Base-by-base conservation (phyloP, 2,888 invertebrate species). In the Augochlorella aurata region DNA sequence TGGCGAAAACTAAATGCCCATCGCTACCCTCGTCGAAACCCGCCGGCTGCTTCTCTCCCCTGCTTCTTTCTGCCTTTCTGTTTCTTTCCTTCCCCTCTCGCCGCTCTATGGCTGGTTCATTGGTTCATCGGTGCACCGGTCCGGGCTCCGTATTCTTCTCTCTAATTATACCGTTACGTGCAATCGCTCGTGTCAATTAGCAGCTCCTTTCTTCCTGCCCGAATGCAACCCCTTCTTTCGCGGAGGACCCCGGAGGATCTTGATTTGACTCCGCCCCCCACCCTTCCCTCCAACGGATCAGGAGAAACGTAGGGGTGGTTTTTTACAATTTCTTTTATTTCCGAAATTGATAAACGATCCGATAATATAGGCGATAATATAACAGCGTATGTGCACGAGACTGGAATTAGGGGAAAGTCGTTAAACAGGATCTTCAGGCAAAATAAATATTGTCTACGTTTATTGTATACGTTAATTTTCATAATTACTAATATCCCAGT, bases 101-200 rank as follows among this genome's bases (percentile, higher is more conserved):
- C 73, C 70, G 49, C 58, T 66, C 61, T 73, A 63, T 68, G 54
- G 67, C 77, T 83, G 87, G 88, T 87, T 88, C 88, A 88, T 88
- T 88, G 88, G 88, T 88, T 88, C 88, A 88, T 88, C 88, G 88
- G 87, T 86, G 88, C 88, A 85, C 88, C 88, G 84, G 88, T 84
- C 85, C 88, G 78, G 86, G 85, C 86, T 85, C 81, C 85, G 82
- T 88, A 88, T 88, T 88, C 88, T 88, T 88, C 87, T 88, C 88
- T 88, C 88, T 88, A 88, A 88, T 88, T 88, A 88, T 88, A 88
- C 88, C 88, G 88, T 88, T 88, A 88, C 88, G 88, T 88, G 88
- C 88, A 88, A 88, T 88, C 88, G 88, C 87, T 87, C 88, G 88
- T 88, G 88, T 88, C 88, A 88, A 88, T 88, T 88, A 88, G 88